These are phyloP conservation scores for Tetramorium simillimum DNA, from an alignment of 1,140 invertebrate genomes.

Conservation along the genomic window DNA sequence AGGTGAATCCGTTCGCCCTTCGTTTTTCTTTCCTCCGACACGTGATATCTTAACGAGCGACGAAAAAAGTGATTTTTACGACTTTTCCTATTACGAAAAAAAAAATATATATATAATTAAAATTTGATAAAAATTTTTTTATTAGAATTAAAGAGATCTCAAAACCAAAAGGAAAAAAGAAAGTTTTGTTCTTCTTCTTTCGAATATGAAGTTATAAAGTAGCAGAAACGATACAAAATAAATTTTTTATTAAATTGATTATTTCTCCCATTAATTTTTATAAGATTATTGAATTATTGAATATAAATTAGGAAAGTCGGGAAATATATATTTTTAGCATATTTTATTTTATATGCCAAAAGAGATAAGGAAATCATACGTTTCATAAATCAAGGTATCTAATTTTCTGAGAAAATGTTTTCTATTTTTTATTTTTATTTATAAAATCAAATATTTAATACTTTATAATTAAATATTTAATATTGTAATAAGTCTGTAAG, in stretches of 20 bases:
- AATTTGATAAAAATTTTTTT: not conserved
- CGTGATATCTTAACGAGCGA: not conserved
- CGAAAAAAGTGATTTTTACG: not conserved
- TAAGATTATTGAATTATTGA: not conserved
- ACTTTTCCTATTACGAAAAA: not conserved
- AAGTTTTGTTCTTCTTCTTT: not conserved
- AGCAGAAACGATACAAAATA: not conserved
- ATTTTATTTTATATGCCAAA: not conserved
- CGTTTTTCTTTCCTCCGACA: not conserved
- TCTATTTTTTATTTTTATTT: not conserved
- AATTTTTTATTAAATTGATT: not conserved
- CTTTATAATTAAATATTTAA: not conserved
- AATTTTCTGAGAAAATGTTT: not conserved
- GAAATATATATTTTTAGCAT: not conserved
- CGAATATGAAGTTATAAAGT: not conserved
- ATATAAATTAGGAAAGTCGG: not conserved
- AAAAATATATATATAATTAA: not conserved
- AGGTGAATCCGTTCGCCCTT: conserved; percentile 50
- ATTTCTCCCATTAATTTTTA: not conserved
- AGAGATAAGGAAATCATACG: not conserved
- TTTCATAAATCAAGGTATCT: not conserved
- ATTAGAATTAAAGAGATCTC: not conserved
- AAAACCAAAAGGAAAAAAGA: not conserved
- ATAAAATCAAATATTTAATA: too few species aligned
- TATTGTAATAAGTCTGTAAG: not conserved